A percentile compares a stretch with the other conserved stretches of the same genome.
Evolutionary conservation across 2,888 invertebrate genomes (phyloP).

Genomic region (Loripinus fragilis): DNA sequence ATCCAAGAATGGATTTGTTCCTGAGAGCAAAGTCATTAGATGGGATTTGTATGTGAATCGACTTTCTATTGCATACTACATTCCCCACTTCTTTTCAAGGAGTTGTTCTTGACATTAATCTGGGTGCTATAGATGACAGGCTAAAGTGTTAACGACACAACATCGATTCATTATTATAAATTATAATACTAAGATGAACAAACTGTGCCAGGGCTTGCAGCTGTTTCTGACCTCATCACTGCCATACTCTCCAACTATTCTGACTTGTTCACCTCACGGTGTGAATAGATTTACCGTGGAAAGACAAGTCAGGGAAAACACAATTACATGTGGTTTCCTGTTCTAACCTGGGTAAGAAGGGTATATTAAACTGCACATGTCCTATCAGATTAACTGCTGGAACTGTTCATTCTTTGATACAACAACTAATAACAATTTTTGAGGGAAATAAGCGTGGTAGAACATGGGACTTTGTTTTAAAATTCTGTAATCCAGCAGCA

Average conservation of each 20-base stretch:
- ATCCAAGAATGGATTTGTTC: slow-evolving; percentile 20
- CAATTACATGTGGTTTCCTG: slow-evolving; percentile 18
- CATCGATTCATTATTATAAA: background rate
- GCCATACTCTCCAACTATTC: slow-evolving; percentile 10
- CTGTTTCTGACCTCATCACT: background rate
- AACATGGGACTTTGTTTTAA: background rate
- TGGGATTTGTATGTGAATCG: slow-evolving; percentile 20
- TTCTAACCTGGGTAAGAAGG: background rate
- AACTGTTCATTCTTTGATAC: slow-evolving; percentile 5
- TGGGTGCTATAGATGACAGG: slow-evolving; percentile 17
- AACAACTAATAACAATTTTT: slow-evolving; percentile 18
- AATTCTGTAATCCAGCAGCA: slow-evolving; percentile 29
- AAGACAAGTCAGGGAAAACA: slow-evolving; percentile 21
- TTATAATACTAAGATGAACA: background rate
- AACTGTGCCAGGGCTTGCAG: background rate
- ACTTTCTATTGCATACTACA: slow-evolving; percentile 1
- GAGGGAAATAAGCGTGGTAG: slow-evolving; percentile 8
- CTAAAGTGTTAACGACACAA: slow-evolving; percentile 8
- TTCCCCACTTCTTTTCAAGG: background rate
- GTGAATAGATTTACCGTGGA: slow-evolving; percentile 18
- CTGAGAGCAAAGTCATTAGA: slow-evolving; percentile 19
- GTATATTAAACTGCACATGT: slow-evolving; percentile 1
- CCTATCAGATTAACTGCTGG: slow-evolving; percentile 9
- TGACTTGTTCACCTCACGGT: slow-evolving; percentile 15
- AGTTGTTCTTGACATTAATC: background rate